These are phyloP conservation scores for Eugnorisma glareosa DNA, from an alignment of 2,888 invertebrate genomes.

Conservation along the genomic window DNA sequence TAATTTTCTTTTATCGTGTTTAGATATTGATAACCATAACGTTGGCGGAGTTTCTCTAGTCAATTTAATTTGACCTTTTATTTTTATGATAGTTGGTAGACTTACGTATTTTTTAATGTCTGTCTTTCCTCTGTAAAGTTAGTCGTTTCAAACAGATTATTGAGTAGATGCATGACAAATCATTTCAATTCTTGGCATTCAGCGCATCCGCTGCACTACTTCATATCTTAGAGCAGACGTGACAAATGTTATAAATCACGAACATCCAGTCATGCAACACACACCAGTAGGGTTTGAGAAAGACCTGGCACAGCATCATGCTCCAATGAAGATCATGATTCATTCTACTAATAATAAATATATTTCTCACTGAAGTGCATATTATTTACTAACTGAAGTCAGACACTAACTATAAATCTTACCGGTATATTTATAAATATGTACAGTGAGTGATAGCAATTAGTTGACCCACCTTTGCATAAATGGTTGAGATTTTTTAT, in stretches of 20 bases:
- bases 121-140: neutral
- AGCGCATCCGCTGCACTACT: constrained; percentile 9
- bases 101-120: neutral
- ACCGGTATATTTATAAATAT: no score
- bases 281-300: constrained; percentile 10
- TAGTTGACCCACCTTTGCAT: no score
- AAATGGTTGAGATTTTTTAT: no score
- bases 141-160: neutral
- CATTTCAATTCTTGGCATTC: constrained; percentile 37
- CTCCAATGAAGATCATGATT: constrained; percentile 22
- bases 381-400: neutral
- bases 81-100: neutral
- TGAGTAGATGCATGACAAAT: neutral
- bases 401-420: no score
- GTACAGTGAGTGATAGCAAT: no score
- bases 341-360: constrained; percentile 8
- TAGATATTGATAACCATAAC: neutral
- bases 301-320: constrained; percentile 34
- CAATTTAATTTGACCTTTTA: neutral
- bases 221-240: constrained; percentile 28
- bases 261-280: neutral
- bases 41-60: neutral
- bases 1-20: neutral
- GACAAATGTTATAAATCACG: constrained; percentile 30
- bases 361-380: neutral